Conservation (phyloP, 2,113 vertebrate genomes). For the Cygnus atratus region DNA sequence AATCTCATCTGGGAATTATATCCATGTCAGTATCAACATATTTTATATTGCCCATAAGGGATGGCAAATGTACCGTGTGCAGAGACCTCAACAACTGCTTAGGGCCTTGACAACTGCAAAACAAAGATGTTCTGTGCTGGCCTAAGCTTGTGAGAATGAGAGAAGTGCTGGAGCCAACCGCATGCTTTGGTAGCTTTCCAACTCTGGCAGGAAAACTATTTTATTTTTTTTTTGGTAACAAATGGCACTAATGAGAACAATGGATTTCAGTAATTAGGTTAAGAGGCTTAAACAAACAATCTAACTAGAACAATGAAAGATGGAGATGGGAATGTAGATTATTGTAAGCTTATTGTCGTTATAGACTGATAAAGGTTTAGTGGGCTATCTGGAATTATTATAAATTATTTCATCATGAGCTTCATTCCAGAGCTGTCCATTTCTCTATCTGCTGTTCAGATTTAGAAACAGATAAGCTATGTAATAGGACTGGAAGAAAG, state of each 20-base stretch:
- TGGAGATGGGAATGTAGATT: conserved; percentile 49
- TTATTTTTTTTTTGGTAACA: conserved; percentile 29
- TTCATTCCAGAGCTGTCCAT: not conserved
- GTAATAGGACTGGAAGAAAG: not conserved
- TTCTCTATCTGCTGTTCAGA: not conserved
- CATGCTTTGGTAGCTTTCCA: conserved; percentile 27
- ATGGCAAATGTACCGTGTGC: not conserved
- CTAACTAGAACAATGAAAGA: conserved; percentile 53
- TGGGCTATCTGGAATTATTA: not conserved
- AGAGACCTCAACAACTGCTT: not conserved
- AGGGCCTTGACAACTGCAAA: conserved; percentile 35
- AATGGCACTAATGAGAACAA: conserved; percentile 59
- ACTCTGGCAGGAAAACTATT: not conserved
- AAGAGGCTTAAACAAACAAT: conserved; percentile 59
- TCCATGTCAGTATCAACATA: not conserved
- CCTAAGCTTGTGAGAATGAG: not conserved
- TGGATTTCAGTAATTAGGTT: conserved; percentile 59
- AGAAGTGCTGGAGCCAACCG: not conserved
- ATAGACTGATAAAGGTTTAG: conserved; percentile 28
- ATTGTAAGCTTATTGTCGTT: conserved; percentile 45
- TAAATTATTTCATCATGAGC: not conserved
- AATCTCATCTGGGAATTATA: not conserved
- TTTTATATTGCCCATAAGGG: conserved; percentile 4
- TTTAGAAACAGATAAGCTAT: not conserved
- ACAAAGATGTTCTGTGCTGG: conserved; percentile 44